Conservation (phyloP, 2,888 invertebrate species). For the Pristionchus mayeri region DNA sequence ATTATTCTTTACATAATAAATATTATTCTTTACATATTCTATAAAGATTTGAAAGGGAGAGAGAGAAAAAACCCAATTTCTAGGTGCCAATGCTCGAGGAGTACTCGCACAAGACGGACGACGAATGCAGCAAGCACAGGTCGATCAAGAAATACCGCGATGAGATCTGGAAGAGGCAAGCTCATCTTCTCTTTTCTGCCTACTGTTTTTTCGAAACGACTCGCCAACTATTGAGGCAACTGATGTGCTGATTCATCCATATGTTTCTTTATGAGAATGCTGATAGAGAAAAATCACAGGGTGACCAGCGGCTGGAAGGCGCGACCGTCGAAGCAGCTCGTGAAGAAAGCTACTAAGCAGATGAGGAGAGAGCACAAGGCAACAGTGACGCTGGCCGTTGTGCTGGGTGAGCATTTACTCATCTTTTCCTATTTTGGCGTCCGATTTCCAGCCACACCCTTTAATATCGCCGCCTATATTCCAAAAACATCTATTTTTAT, state of each 20-base stretch:
- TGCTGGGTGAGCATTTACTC: conserved; percentile 84
- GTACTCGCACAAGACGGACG: background rate
- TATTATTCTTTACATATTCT: too few species aligned
- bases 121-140: conserved; percentile 56
- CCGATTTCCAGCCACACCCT: background rate
- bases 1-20: too few species aligned
- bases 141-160: conserved; percentile 63
- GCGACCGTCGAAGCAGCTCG: conserved; percentile 68
- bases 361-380: conserved; percentile 91
- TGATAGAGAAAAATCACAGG: conserved; percentile 51
- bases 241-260: too few species aligned
- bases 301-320: conserved; percentile 67
- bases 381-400: conserved; percentile 97
- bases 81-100: background rate
- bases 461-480: too few species aligned
- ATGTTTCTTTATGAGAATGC: too few species aligned
- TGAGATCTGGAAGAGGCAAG: conserved; percentile 62
- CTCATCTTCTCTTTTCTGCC: background rate
- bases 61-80: too few species aligned
- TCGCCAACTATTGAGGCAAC: too few species aligned
- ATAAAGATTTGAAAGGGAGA: too few species aligned
- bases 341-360: conserved; percentile 75
- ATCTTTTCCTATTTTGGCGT: background rate
- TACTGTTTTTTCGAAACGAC: too few species aligned
- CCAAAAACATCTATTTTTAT: too few species aligned